Base-by-base conservation (phyloP, 2,888 invertebrate genomes). In the Drepana falcataria region DNA sequence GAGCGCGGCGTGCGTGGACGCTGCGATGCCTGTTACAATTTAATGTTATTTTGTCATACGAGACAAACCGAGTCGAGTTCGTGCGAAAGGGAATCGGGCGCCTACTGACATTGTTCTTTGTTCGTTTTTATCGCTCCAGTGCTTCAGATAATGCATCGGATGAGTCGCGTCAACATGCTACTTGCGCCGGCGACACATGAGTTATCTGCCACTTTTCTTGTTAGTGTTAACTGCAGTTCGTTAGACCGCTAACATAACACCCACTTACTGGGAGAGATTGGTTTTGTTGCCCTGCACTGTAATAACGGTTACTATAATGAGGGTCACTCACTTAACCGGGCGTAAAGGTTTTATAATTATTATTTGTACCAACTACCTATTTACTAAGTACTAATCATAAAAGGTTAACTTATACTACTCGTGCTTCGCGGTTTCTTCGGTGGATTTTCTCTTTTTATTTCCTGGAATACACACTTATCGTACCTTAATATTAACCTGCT, bases 31-130 rank as follows among this genome's bases (percentile, higher is more conserved):
- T 71, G 68, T 71, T 71, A 79, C 77, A 79, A 81, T 79, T 85
- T 81, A 71, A 84, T 79, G 80, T 79, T 83, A 83, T 85, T 83
- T 83, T 85, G 87, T 86, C 83, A 85, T 83, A 75, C 57, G 83
- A 87, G 79, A 75, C 81, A 66, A 72, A 72, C 72, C 69, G 73
- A 71, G 72, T 63, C 73, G 75, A 80, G 78, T 87, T 85, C 83
- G 75, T 83, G 85, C 85, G 87, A 88, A 87, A 86, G 84, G 87
- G 85, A 87, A 77, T 85, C 79, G 75, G 85, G 79, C 76, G 75
- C 74, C 81, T 77, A 81, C 81, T 81, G 84, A 85, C 86, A 87
- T 89, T 86, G 86, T 88, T 88, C 90, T 90, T 89, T 89, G 89
- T 89, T 87, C 87, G 79, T 83, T 86, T 86, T 87, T 88, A 89